Conservation (phyloP, 2,797 vertebrate species). For the Poeciliopsis turneri region DNA sequence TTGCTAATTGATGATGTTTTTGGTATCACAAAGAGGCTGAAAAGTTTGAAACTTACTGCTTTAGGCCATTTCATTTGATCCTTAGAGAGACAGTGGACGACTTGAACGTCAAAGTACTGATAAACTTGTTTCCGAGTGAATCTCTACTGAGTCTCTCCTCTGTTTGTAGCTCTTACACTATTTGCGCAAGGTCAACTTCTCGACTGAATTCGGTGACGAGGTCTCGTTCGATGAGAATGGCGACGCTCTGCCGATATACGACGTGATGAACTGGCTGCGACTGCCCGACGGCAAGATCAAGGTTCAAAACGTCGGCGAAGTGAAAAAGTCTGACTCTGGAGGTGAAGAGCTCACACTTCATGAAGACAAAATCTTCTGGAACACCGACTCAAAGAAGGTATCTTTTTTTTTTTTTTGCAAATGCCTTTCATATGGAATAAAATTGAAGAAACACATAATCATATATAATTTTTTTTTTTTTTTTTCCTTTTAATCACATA, state of each 20-base stretch:
- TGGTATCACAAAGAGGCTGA: background rate
- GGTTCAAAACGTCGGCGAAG: constrained; percentile 66
- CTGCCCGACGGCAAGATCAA: constrained; percentile 57
- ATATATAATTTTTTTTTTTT: too few relatives aligned
- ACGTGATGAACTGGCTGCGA: constrained; percentile 75
- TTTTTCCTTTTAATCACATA: constrained; percentile 16
- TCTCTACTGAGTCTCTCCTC: background rate
- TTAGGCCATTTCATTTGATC: background rate
- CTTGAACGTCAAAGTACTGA: background rate
- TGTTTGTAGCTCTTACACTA: constrained; percentile 62
- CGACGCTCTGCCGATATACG: constrained; percentile 73
- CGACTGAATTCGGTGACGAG: constrained; percentile 70
- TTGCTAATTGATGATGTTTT: background rate
- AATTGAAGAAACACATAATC: background rate
- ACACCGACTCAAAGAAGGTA: constrained; percentile 60
- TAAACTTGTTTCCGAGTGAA: background rate
- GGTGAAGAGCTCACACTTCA: constrained; percentile 62
- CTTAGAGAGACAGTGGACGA: background rate
- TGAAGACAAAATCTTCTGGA: constrained; percentile 74
- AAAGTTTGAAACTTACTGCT: background rate
- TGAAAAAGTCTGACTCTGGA: constrained; percentile 51
- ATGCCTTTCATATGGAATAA: background rate
- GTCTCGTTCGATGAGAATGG: constrained; percentile 77
- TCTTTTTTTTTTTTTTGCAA: background rate
- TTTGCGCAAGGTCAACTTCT: constrained; percentile 71